Percentiles rank a stretch among this genome's conserved stretches.
Conservation (phyloP, 1,140 invertebrate genomes). For the Carposina sasakii region DNA sequence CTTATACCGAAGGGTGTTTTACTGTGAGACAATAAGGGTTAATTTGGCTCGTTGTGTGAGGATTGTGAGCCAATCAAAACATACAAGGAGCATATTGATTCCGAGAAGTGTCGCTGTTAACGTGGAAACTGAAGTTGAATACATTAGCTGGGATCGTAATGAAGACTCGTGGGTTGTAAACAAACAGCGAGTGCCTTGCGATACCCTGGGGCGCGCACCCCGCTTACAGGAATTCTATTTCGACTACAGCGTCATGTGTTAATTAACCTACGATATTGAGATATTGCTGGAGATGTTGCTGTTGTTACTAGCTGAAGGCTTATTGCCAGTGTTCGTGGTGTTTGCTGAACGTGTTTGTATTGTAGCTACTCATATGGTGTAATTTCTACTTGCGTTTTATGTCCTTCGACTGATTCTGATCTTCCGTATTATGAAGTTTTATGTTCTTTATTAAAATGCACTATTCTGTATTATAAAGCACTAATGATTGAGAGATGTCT, state of each 20-base stretch:
- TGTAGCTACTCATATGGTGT: too few species aligned
- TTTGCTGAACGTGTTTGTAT: too few species aligned
- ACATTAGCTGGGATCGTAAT: conserved; percentile 71
- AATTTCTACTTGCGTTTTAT: too few species aligned
- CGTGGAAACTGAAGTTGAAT: conserved; percentile 70
- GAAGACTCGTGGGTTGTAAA: conserved; percentile 71
- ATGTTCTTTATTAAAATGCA: too few species aligned
- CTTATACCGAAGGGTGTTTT: conserved; percentile 43
- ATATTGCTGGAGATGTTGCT: conserved; percentile 63
- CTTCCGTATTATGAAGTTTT: too few species aligned
- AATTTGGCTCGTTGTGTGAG: conserved; percentile 32
- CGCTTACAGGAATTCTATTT: conserved; percentile 71
- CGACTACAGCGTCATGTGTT: conserved; percentile 69
- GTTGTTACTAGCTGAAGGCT: conserved; percentile 68
- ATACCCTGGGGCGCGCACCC: conserved; percentile 54
- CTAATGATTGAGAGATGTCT: too few species aligned
- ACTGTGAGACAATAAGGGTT: conserved; percentile 37
- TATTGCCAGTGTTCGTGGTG: conserved; percentile 61
- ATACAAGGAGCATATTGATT: conserved; percentile 72
- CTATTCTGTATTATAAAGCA: too few species aligned
- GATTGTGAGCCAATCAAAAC: conserved; percentile 68
- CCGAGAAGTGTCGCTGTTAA: conserved; percentile 72
- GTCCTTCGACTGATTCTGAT: too few species aligned
- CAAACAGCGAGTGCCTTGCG: conserved; percentile 49
- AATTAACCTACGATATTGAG: conserved; percentile 72